Evolutionary conservation across 1,140 invertebrate genomes (phyloP), one percentile per base, ranked within the genome.

Genomic region (Dolichoris vasculosae): DNA sequence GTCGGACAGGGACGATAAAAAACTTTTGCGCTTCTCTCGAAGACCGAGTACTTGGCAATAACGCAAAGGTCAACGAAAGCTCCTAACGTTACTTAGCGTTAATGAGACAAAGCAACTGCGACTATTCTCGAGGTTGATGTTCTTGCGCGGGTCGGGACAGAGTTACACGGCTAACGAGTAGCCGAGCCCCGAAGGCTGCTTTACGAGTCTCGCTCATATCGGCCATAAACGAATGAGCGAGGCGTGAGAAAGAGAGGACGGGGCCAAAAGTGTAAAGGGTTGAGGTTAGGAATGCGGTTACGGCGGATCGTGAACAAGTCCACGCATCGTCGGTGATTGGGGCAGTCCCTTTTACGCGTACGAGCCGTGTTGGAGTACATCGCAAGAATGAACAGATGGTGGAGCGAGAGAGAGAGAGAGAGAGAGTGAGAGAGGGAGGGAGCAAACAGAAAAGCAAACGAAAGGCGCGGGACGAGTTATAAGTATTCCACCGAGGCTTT

Each of bases 351-450:
- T 55, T 55, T 78, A 30, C 76, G 8, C 32, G 15, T 55, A 78
- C 8, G 85, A 81, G 35, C 17, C 67, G 1, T 67, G n/a, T 84
- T 86, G 87, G 86, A 86, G 86, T 87, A 85, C 83, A 17, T 20
- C 63, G 40, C 40, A 83, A 76, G 82, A 86, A 35, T 48, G 86
- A 88, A 69, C 82, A 38, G 63, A 78, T 86, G 64, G 83, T 63
- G 71, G 63, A 76, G 35, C 30, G 73, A 48, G 23, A 85, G 55
- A 69, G 85, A 6, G 73, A 78, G 64, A 84, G 51, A 85, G 46
- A 77, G 48, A 35, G 46, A 55, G 67, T 35, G 38, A 73, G 38
- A 40, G 2, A 8, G n/a, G 35, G 2, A 17, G 69, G 15, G 38
- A 23, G 38, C 15, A 77, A 59, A 51, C 35, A 32, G n/a, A 79